Evolutionary conservation across 2,113 vertebrate species (phyloP).

Genomic region (Prunella himalayana): DNA sequence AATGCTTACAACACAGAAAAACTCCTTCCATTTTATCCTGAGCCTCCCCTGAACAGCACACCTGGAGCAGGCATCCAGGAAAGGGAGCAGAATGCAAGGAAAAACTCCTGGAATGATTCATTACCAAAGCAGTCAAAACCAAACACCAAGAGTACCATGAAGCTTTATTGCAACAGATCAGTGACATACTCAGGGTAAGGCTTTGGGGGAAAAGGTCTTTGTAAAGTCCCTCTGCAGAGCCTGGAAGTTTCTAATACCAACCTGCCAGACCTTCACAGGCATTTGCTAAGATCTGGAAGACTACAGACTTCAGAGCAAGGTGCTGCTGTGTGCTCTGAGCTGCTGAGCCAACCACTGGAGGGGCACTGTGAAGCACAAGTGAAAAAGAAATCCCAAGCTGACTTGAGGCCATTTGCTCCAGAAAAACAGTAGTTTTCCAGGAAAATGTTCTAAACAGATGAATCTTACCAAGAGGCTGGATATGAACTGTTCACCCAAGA

Average conservation of each 20-base stretch:
- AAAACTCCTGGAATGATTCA: not conserved
- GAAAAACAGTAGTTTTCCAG: not conserved
- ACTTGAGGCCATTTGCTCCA: not conserved
- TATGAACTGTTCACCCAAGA: not conserved
- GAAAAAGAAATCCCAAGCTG: not conserved
- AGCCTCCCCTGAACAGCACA: not conserved
- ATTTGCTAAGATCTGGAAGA: not conserved
- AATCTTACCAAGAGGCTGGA: not conserved
- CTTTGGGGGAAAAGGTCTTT: not conserved
- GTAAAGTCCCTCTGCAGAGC: not conserved
- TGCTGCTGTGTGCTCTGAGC: not conserved
- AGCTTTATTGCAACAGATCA: not conserved
- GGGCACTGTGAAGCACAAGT: not conserved
- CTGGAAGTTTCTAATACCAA: not conserved
- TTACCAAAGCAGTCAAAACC: too few species aligned
- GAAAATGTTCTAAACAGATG: not conserved
- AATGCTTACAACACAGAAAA: not conserved
- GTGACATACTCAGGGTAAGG: not conserved
- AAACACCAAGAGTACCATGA: not conserved
- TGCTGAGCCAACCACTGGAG: not conserved
- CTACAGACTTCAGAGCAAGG: not conserved
- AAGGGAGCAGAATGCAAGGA: not conserved
- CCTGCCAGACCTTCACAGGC: not conserved
- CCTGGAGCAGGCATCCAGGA: not conserved
- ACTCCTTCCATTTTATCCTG: not conserved